Evolutionary conservation across 2,797 vertebrate species (phyloP).

Genomic region (Todus mexicanus): DNA sequence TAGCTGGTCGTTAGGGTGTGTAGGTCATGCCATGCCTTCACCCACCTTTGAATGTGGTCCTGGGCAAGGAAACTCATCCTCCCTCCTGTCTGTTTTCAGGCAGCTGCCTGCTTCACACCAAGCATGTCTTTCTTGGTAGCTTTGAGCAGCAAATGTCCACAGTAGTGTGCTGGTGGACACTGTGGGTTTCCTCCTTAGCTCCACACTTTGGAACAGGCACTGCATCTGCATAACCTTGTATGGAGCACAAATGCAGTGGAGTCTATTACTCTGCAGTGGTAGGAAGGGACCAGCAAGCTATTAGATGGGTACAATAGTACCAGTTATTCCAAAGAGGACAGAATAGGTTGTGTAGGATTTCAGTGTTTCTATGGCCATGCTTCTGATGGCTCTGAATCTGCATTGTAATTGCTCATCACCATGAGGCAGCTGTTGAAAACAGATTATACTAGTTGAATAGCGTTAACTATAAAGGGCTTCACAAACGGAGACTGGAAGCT

Average conservation of each 20-base stretch:
- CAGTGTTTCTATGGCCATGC: background rate
- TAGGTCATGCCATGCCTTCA: background rate
- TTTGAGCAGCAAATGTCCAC: background rate
- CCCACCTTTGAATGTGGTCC: background rate
- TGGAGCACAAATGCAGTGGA: background rate
- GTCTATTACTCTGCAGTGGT: background rate
- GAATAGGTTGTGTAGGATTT: background rate
- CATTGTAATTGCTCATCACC: background rate
- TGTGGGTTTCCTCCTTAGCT: background rate
- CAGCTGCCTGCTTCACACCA: background rate
- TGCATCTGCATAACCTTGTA: background rate
- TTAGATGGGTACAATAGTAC: background rate
- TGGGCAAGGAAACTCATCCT: background rate
- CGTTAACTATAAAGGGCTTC: background rate
- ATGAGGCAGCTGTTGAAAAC: background rate
- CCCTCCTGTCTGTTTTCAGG: background rate
- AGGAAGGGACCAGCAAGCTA: background rate
- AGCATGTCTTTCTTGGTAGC: background rate
- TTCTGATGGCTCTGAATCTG: background rate
- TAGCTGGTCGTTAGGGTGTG: background rate
- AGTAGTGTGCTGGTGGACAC: background rate
- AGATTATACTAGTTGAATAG: background rate
- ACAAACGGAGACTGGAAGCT: background rate
- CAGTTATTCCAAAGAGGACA: background rate
- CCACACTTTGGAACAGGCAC: background rate